phyloP scores from a whole-genome alignment of 2,113 vertebrate species.

The Eurypyga helias region DNA sequence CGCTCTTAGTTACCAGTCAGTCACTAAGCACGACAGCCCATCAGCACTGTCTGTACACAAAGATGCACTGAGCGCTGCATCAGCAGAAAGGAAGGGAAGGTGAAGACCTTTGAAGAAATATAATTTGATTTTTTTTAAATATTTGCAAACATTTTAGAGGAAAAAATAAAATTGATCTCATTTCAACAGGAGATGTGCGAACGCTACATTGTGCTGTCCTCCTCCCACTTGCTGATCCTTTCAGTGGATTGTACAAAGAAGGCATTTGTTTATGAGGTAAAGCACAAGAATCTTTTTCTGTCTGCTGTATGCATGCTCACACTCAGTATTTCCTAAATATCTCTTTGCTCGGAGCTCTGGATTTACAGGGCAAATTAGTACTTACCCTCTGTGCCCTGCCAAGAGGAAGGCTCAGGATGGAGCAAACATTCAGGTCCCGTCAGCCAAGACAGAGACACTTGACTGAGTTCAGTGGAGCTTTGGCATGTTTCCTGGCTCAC shows the following conservation, averaged over 20 bases:
- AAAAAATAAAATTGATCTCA: background rate
- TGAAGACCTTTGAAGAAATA: background rate
- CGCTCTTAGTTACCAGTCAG: background rate
- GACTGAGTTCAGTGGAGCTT: background rate
- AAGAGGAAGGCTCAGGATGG: background rate
- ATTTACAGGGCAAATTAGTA: background rate
- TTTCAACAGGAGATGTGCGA: conserved; percentile 74
- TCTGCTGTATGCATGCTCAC: background rate
- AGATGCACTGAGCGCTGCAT: background rate
- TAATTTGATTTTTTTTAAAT: too few relatives aligned
- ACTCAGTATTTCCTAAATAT: background rate
- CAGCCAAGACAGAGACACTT: background rate
- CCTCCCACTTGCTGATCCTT: conserved; percentile 83
- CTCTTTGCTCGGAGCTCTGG: background rate
- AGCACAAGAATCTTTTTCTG: background rate
- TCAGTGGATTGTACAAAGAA: conserved; percentile 75
- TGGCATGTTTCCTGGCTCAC: background rate
- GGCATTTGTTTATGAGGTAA: conserved; percentile 82
- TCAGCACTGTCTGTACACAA: background rate
- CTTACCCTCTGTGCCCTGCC: background rate
- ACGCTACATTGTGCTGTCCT: conserved; percentile 81
- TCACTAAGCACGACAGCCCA: too few relatives aligned
- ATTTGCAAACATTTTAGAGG: background rate
- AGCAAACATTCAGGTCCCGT: background rate
- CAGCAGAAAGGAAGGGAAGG: background rate